phyloP scores from a whole-genome alignment of 2,797 vertebrate genomes.

The Myotis vivesi region DNA sequence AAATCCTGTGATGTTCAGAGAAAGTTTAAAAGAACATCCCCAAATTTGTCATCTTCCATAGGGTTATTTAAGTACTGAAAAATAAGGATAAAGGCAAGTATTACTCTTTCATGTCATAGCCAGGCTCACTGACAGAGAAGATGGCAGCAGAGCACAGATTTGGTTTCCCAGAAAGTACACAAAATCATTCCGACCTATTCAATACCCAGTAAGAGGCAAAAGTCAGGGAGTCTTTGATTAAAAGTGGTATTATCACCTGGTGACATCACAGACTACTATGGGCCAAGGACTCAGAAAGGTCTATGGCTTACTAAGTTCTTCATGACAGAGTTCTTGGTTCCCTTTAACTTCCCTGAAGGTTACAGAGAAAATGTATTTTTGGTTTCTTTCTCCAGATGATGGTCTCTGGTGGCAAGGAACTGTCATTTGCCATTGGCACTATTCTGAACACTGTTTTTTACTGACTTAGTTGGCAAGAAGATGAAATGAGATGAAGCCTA shows the following conservation, averaged over 20 bases:
- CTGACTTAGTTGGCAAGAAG: not conserved
- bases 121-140: not conserved
- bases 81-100: not conserved
- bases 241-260: not conserved
- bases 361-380: slow-evolving; percentile 15
- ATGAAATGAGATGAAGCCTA: not conserved
- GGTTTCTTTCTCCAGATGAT: not conserved
- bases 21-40: not conserved
- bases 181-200: too few species aligned
- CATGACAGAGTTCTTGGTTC: slow-evolving; percentile 34
- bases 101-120: not conserved
- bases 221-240: not conserved
- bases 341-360: not conserved
- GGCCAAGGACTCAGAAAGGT: slow-evolving; percentile 35
- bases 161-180: not conserved
- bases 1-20: not conserved
- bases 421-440: not conserved
- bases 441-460: not conserved
- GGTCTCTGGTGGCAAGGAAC: not conserved
- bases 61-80: not conserved
- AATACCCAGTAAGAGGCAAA: slow-evolving; percentile 3
- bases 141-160: not conserved
- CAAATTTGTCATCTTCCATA: not conserved
- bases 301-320: slow-evolving; percentile 41
- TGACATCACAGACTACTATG: not conserved